These are phyloP conservation scores for Falco peregrinus DNA, from an alignment of 2,797 vertebrate species.

Conservation along the genomic window DNA sequence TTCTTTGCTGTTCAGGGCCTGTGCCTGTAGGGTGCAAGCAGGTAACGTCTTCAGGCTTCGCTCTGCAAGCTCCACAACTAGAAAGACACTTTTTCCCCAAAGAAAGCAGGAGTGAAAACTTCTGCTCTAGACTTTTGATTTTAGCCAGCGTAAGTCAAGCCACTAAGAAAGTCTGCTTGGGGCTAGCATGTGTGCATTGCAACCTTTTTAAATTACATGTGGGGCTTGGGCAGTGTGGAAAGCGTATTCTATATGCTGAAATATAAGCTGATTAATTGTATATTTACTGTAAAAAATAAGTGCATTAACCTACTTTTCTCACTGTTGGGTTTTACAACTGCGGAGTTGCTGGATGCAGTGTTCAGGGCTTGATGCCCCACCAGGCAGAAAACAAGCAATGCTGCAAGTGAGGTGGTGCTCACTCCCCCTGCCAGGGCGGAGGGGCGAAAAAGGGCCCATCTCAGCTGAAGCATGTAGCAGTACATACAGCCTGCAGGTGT, in stretches of 20 bases:
- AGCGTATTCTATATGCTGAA: not conserved
- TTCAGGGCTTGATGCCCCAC: not conserved
- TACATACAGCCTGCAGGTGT: not conserved
- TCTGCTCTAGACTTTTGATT: not conserved
- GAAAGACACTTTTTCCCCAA: not conserved
- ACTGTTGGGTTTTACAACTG: rapidly evolving
- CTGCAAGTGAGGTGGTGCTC: rapidly evolving
- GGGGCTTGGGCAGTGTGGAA: not conserved
- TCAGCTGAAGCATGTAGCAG: not conserved
- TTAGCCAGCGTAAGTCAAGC: not conserved
- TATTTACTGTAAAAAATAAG: not conserved
- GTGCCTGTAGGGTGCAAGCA: not conserved
- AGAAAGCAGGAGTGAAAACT: not conserved
- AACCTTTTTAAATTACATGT: not conserved
- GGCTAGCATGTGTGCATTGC: not conserved
- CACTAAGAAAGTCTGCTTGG: not conserved
- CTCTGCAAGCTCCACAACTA: not conserved
- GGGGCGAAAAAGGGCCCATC: not conserved
- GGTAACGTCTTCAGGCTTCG: not conserved
- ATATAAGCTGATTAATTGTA: not conserved
- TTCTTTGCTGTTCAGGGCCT: not conserved
- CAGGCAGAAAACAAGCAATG: not conserved
- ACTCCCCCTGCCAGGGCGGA: rapidly evolving
- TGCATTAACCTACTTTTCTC: not conserved
- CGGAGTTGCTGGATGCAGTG: not conserved